A percentile compares a stretch with the other conserved stretches of the same genome.
Evolutionary conservation across 2,888 invertebrate genomes (phyloP).

Genomic region (Pediacus dermestoides): DNA sequence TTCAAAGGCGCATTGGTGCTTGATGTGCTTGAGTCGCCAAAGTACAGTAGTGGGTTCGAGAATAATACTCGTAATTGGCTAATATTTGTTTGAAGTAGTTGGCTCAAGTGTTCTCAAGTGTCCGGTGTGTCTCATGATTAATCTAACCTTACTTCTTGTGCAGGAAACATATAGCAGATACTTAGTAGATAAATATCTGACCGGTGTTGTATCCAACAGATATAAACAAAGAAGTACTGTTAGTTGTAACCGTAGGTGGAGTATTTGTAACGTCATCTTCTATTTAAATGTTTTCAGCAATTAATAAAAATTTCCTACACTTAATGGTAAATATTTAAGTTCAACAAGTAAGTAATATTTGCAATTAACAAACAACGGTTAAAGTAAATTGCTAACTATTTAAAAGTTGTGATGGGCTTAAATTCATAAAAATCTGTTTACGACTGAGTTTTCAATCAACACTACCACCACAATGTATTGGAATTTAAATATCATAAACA

Average conservation of each 20-base stretch:
- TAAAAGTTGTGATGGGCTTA: no score
- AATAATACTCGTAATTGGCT: conserved; percentile 11
- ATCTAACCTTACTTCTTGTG: conserved; percentile 19
- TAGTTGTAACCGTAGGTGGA: conserved; percentile 26
- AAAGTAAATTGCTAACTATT: no score
- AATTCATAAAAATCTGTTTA: no score
- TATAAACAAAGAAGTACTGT: conserved; percentile 28
- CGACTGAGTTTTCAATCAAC: no score
- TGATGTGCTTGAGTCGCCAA: not conserved
- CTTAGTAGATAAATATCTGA: conserved; percentile 30
- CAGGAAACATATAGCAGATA: conserved; percentile 33
- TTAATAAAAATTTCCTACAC: not conserved
- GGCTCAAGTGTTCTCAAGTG: conserved; percentile 8
- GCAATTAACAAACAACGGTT: no score
- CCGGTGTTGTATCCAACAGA: conserved; percentile 22
- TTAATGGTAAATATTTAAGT: no score
- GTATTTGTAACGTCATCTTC: conserved; percentile 24
- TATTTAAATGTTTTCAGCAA: conserved; percentile 17
- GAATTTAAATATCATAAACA: no score
- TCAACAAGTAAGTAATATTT: no score
- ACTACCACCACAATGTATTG: no score
- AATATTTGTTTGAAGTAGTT: conserved; percentile 12
- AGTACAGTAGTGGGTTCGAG: conserved; percentile 7
- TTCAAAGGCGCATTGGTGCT: conserved; percentile 6
- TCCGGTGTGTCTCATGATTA: not conserved